Evolutionary conservation across 1,140 invertebrate species (phyloP).

Genomic region (Bombus waltoni): DNA sequence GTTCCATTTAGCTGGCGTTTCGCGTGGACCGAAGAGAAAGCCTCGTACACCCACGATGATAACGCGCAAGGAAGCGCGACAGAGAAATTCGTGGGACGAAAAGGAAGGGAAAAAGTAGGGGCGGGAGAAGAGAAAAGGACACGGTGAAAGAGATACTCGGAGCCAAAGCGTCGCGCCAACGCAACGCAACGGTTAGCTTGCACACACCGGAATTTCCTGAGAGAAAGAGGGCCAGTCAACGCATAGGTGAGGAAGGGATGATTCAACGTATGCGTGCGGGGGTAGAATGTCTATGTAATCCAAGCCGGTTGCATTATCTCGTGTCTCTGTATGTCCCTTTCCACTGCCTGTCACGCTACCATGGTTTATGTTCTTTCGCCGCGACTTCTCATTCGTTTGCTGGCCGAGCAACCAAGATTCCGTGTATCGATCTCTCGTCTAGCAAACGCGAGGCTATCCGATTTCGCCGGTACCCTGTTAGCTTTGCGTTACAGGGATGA

Average conservation of each 20-base stretch:
- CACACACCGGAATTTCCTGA: too few species aligned
- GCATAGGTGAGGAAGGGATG: not conserved
- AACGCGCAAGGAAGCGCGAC: not conserved
- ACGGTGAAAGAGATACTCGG: not conserved
- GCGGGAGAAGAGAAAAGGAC: not conserved
- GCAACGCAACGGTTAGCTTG: conserved; percentile 15
- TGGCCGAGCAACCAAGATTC: conserved; percentile 17
- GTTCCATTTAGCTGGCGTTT: conserved; percentile 53
- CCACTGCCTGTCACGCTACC: not conserved
- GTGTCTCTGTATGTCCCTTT: not conserved
- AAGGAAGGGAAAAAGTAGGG: not conserved
- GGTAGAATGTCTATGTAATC: conserved; percentile 2
- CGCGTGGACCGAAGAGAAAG: conserved; percentile 15
- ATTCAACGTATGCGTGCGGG: conserved; percentile 1
- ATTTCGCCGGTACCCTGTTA: conserved; percentile 28
- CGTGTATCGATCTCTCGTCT: conserved; percentile 11
- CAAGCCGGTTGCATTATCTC: conserved; percentile 26
- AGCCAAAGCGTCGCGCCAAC: conserved; percentile 42
- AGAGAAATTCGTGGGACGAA: not conserved
- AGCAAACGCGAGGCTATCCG: conserved; percentile 19
- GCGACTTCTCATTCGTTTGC: conserved; percentile 22
- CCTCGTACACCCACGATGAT: not conserved
- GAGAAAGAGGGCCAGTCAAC: not conserved
- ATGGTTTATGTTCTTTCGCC: conserved; percentile 37
- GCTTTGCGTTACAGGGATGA: not conserved